Base-by-base conservation (phyloP, 2,113 vertebrate species). In the Nesogale talazaci region DNA sequence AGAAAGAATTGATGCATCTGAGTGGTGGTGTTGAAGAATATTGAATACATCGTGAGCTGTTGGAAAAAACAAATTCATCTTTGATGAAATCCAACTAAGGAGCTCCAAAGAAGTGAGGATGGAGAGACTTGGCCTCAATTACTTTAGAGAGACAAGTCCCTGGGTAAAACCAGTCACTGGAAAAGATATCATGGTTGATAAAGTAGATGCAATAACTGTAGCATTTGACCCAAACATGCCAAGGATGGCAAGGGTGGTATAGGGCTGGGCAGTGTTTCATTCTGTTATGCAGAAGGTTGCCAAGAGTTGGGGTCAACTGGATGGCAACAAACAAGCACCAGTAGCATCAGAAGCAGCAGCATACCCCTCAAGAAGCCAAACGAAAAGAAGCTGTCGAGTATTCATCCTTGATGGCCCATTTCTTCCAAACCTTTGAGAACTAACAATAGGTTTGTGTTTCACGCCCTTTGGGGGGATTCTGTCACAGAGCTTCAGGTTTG, bases 391-490 rank as follows among this genome's bases (percentile, higher is more conserved):
- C 56, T 19, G 86, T 27, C 34, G 63, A 90, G 56, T 93, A 86
- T 69, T 75, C 46, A 56, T 34, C 67, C 29, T 70, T 17, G 36
- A 42, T 40, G 87, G 67, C 40, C 23, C n/a, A 36, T 83, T 84
- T 92, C 65, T 88, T 89, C 34, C 63, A 94, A 92, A 56, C 46
- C 8, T 42, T 29, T 76, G 79, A 88, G 86, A 63, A 82, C 46
- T 12, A 52, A 52, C 46, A 52, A 12, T 12, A 52, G 10, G 46
- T 52, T 52, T 52, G 46, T 85, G 70, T 75, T 77, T 14, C 59
- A 59, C 1, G 40, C 23, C 4, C 36, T 63, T 38, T 23, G 56
- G 86, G 56, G 56, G 27, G 27, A 70, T 77, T 59, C 2, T 79
- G 70, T 79, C 40, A 22, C 1, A 20, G 77, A 56, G 78, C 59